phyloP scores from a whole-genome alignment of 2,888 invertebrate species.

The Ornithoptera alexandrae region DNA sequence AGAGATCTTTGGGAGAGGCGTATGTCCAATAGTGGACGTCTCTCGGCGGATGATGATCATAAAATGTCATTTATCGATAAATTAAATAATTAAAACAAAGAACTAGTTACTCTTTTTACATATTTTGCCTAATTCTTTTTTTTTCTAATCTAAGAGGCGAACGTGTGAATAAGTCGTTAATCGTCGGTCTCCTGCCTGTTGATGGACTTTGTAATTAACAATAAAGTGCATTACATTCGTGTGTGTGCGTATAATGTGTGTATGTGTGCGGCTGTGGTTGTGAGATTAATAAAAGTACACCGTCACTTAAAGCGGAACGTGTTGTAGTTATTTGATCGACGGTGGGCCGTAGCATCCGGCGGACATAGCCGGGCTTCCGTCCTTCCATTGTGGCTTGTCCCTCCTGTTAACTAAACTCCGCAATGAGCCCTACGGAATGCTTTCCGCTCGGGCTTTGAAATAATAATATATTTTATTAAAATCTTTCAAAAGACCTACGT shows the following conservation, averaged over 20 bases:
- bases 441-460: conserved; percentile 21
- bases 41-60: too few relatives aligned
- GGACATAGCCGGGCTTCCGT: conserved; percentile 65
- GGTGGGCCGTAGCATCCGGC: conserved; percentile 66
- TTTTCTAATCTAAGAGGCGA: background rate
- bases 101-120: too few relatives aligned
- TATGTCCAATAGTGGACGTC: too few relatives aligned
- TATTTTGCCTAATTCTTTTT: background rate
- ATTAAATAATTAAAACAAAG: too few relatives aligned
- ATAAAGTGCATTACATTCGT: conserved; percentile 12
- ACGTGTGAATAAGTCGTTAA: conserved; percentile 24
- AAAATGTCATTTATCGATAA: too few relatives aligned
- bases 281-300: conserved; percentile 26
- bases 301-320: conserved; percentile 23
- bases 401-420: conserved; percentile 40
- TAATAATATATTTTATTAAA: conserved; percentile 22
- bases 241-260: background rate
- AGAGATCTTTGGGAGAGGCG: too few relatives aligned
- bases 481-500: conserved; percentile 21
- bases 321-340: conserved; percentile 38
- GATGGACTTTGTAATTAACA: conserved; percentile 25
- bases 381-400: conserved; percentile 61
- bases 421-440: conserved; percentile 29
- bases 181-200: conserved; percentile 9
- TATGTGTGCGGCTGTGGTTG: conserved; percentile 3